These are phyloP conservation scores for Platygyra sinensis DNA, from an alignment of 64 coral and sea anemone genomes.

Conservation along the genomic window DNA sequence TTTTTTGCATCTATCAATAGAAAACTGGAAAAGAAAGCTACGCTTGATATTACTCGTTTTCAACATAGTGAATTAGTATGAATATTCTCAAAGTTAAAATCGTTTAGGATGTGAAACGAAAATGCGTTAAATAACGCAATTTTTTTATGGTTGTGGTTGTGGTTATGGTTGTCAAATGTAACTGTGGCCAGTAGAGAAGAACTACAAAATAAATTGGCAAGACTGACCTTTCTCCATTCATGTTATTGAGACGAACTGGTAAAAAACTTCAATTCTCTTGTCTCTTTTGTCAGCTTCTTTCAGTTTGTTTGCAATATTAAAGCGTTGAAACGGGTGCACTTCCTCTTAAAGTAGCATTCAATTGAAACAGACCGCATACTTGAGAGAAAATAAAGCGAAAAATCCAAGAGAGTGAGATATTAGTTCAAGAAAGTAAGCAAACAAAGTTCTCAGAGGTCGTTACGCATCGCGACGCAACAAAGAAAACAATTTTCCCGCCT, in stretches of 20 bases:
- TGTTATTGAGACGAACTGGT: not conserved
- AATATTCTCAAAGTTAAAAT: not conserved
- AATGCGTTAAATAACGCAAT: not conserved
- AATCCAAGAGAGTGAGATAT: not conserved
- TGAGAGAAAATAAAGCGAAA: not conserved
- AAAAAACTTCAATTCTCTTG: no score
- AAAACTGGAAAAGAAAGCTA: no score
- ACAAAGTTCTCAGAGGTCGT: not conserved
- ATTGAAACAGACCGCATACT: no score
- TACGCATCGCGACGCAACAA: not conserved
- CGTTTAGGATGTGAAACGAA: not conserved
- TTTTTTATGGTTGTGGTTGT: not conserved
- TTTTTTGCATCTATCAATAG: no score
- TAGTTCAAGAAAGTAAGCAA: not conserved
- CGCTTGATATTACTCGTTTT: no score
- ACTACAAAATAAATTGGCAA: not conserved
- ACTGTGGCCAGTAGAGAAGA: not conserved
- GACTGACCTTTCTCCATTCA: slow-evolving; percentile 6
- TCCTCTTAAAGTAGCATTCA: no score
- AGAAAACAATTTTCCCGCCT: not conserved
- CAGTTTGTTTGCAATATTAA: no score
- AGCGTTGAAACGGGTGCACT: no score
- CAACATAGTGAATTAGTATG: no score
- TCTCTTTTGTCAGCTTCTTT: no score
- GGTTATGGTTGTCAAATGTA: not conserved